Base-by-base conservation (phyloP, 2,797 vertebrate species). In the Podarcis siculus region DNA sequence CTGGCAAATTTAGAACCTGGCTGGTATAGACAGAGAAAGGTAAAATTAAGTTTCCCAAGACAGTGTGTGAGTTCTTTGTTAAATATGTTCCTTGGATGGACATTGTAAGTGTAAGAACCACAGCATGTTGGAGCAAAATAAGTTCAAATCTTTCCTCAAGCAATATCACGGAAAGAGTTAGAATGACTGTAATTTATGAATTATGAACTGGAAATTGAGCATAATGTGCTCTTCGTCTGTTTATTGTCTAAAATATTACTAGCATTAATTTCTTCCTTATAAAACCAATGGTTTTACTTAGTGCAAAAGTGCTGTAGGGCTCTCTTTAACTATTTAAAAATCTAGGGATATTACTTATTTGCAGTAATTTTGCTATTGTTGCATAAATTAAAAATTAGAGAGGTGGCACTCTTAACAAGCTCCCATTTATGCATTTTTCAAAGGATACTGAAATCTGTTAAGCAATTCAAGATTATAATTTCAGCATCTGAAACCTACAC, bases 401-500 rank as follows among this genome's bases (percentile, higher is more conserved):
- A 55, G 49, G 95, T 85, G 69, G 77, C 92, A 94, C 92, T 93
- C 95, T 94, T 92, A 92, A 92, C 94, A 96, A 90, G 83, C 90
- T 94, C 93, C 93, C 85, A 92, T 92, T 94, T 94, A 93, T 71
- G 90, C 87, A 89, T 89, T 93, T 95, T 90, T 91, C 83, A 96
- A 96, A 97, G 96, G 95, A 96, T 95, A 96, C 95, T 90, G 93
- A 95, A 96, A 96, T 95, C 94, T 94, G 96, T 91, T 92, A 91
- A 97, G 96, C 93, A 95, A 95, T 87, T 10, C 82, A 94, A 94
- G 94, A 96, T 94, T 95, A 96, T 92, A 95, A 95, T 96, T 96
- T 95, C 96, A 97, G 94, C 96, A 96, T 96, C 96, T 96, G 94
- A 96, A 96, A 96, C 92, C 95, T 94, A 96, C 96, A 93, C 91